A percentile compares a stretch with the other conserved stretches of the same genome.
These are phyloP conservation scores for Coecobrya sp. DNA, from an alignment of 2,888 invertebrate genomes.

Conservation along the genomic window DNA sequence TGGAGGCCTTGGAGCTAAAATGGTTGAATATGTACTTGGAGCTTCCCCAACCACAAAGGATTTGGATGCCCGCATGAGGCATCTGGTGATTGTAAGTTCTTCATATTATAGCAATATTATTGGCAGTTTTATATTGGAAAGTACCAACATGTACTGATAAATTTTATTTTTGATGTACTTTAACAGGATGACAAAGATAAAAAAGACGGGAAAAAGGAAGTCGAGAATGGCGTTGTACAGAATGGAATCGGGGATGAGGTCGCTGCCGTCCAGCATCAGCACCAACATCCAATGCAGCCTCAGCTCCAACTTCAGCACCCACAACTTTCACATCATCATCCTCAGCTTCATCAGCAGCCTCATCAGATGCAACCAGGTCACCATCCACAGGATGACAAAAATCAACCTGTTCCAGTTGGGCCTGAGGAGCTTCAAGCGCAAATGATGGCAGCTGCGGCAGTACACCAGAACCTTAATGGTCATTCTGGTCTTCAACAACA, in stretches of 20 bases:
- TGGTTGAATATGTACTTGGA: conserved; percentile 99
- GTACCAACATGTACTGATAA: background rate
- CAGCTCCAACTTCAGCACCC: conserved; percentile 86
- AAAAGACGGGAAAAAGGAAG: conserved; percentile 87
- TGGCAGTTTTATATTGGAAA: background rate
- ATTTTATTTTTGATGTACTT: background rate
- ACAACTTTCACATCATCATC: conserved; percentile 89
- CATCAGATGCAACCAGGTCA: conserved; percentile 80
- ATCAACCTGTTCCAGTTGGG: conserved; percentile 87
- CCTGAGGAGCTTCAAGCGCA: conserved; percentile 87
- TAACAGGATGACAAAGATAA: conserved; percentile 86
- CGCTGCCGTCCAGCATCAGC: conserved; percentile 84
- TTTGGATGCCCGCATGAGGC: conserved; percentile 91
- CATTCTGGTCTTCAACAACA: conserved; percentile 78
- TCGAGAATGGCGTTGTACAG: conserved; percentile 90
- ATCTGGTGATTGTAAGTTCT: conserved; percentile 89
- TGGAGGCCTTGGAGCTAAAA: conserved; percentile 97
- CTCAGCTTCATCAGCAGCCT: conserved; percentile 87
- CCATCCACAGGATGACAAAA: conserved; percentile 85
- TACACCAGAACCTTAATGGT: conserved; percentile 80
- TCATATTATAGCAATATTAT: background rate
- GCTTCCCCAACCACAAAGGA: conserved; percentile 95
- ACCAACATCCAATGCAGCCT: conserved; percentile 82
- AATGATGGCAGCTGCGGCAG: conserved; percentile 84
- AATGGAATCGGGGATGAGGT: conserved; percentile 93